These are phyloP conservation scores for Microctonus aethiopoides DNA, from an alignment of 2,888 invertebrate species.

Conservation along the genomic window DNA sequence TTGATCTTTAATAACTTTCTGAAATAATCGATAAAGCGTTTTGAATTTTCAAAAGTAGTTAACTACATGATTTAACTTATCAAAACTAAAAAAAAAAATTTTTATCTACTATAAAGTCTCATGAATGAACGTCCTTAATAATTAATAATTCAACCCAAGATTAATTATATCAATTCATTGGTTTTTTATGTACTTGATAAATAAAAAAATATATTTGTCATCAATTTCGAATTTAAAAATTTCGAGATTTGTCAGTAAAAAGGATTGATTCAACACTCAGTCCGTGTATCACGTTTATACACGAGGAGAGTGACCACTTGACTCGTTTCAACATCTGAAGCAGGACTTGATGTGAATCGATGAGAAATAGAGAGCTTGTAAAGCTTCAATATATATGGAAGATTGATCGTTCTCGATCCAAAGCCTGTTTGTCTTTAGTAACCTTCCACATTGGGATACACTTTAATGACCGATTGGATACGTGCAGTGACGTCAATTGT, in stretches of 20 bases:
- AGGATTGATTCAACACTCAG: background rate
- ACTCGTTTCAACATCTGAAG: slow-evolving; percentile 17
- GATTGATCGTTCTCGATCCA: slow-evolving; percentile 37
- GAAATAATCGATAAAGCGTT: too few species aligned
- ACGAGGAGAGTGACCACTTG: background rate
- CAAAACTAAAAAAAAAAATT: too few species aligned
- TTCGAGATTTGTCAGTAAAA: background rate
- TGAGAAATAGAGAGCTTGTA: background rate
- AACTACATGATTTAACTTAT: too few species aligned
- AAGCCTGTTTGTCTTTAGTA: slow-evolving; percentile 32
- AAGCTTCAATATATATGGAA: slow-evolving; percentile 22
- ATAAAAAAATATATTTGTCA: too few species aligned
- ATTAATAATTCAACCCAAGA: too few species aligned
- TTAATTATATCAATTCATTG: too few species aligned
- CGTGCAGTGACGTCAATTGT: slow-evolving; percentile 24
- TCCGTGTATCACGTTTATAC: background rate
- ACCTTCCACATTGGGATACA: slow-evolving; percentile 3
- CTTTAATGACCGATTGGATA: slow-evolving; percentile 21
- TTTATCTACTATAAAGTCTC: too few species aligned
- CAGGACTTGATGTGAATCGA: background rate
- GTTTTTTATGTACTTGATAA: too few species aligned
- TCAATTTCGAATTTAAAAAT: too few species aligned
- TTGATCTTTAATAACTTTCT: too few species aligned
- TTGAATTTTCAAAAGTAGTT: too few species aligned
- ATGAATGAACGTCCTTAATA: too few species aligned